A percentile compares a stretch with the other conserved stretches of the same genome.
Conservation (phyloP, 2,797 vertebrate species). For the Cichlasoma orientale region DNA sequence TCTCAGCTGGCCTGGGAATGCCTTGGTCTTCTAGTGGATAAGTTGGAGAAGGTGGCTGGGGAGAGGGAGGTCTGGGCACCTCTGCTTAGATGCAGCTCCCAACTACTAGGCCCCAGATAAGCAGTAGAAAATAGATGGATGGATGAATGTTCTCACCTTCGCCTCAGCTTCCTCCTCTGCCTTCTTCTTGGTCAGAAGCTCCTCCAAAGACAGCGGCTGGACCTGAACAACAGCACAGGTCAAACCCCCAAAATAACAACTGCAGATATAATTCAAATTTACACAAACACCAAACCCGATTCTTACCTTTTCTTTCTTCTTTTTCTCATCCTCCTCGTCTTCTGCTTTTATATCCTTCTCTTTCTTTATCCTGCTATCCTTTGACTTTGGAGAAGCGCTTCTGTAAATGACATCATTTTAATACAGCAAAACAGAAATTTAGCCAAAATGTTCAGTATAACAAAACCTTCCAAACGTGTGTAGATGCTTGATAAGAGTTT, state of each 20-base stretch:
- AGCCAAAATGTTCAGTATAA: not conserved
- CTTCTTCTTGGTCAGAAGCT: slow-evolving; percentile 96
- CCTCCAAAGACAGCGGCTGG: slow-evolving; percentile 94
- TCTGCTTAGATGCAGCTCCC: not conserved
- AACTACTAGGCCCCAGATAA: not conserved
- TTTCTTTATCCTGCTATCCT: slow-evolving; percentile 87
- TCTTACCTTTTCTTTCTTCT: slow-evolving; percentile 92
- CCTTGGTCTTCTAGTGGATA: not conserved
- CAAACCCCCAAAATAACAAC: slow-evolving; percentile 13
- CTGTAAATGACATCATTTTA: slow-evolving; percentile 45
- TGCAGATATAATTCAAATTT: not conserved
- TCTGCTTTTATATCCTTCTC: slow-evolving; percentile 87
- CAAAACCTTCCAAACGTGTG: not conserved
- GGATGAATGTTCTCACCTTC: slow-evolving; percentile 81
- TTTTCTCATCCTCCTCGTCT: slow-evolving; percentile 90
- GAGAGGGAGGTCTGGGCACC: not conserved
- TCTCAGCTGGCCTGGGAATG: not conserved
- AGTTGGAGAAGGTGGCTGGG: not conserved
- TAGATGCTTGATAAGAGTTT: not conserved
- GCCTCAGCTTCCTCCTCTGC: slow-evolving; percentile 96
- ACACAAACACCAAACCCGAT: not conserved
- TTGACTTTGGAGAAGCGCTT: slow-evolving; percentile 89
- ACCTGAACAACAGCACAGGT: slow-evolving; percentile 71
- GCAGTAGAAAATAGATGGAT: not conserved
- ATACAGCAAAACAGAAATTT: not conserved